Conservation (phyloP, 2,113 vertebrate genomes). For the Manacus vitellinus region DNA sequence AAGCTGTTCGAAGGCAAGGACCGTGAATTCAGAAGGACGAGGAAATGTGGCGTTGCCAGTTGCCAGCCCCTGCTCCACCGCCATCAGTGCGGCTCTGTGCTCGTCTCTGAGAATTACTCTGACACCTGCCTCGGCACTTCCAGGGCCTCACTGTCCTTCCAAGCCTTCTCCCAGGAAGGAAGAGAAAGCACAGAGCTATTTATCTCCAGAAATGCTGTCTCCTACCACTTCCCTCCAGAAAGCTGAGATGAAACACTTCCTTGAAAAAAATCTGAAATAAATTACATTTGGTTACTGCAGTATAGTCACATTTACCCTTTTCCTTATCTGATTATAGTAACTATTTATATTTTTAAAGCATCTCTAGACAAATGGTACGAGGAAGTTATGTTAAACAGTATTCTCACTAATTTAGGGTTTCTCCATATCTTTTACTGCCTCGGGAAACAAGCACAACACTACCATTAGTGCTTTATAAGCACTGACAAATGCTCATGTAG, state of each 20-base stretch:
- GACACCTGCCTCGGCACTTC: neutral
- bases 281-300: neutral
- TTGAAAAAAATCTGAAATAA: neutral
- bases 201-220: too few relatives aligned
- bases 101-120: too few relatives aligned
- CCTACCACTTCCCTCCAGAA: too few relatives aligned
- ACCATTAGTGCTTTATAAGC: neutral
- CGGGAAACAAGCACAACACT: neutral
- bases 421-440: neutral
- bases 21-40: accelerated
- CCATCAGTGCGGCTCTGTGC: accelerated
- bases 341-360: neutral
- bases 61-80: neutral
- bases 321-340: neutral
- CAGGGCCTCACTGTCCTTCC: neutral
- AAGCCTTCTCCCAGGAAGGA: neutral
- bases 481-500: neutral
- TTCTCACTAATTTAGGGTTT: neutral
- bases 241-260: too few relatives aligned
- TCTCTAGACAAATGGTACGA: neutral
- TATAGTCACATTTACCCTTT: neutral
- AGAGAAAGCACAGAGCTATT: neutral
- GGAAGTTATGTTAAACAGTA: neutral
- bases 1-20: accelerated
- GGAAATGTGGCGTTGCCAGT: neutral